Percentiles rank a stretch among this genome's conserved stretches.
Evolutionary conservation across 2,888 invertebrate species (phyloP).

Genomic region (Volucella inflata): DNA sequence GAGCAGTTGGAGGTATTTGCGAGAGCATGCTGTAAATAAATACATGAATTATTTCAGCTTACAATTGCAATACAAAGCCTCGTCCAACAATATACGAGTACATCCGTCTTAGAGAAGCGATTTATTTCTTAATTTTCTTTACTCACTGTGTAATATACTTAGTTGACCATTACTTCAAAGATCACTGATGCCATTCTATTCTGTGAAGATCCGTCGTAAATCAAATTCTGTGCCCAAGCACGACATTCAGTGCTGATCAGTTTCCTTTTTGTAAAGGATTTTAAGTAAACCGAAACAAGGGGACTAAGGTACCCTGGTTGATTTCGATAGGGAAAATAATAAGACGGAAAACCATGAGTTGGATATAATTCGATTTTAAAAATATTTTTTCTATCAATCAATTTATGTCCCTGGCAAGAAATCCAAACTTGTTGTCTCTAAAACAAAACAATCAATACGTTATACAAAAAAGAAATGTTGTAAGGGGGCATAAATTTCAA

Average conservation of each 20-base stretch:
- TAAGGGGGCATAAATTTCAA: too few relatives aligned
- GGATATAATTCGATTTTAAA: constrained; percentile 89
- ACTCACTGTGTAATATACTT: constrained; percentile 33
- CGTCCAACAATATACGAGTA: too few relatives aligned
- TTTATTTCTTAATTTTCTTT: too few relatives aligned
- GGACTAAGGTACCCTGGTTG: constrained; percentile 87
- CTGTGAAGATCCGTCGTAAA: constrained; percentile 86
- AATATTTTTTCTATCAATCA: constrained; percentile 89
- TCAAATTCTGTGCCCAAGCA: constrained; percentile 94
- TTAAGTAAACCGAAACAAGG: constrained; percentile 87
- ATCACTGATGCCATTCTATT: constrained; percentile 88
- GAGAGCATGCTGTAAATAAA: too few relatives aligned
- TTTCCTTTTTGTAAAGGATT: constrained; percentile 84
- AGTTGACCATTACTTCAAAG: constrained; percentile 86
- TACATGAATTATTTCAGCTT: too few relatives aligned
- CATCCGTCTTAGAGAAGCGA: too few relatives aligned
- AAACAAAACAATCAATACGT: constrained; percentile 24
- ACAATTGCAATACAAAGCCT: too few relatives aligned
- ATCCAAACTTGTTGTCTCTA: constrained; percentile 90
- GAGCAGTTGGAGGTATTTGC: too few relatives aligned
- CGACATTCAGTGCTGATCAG: constrained; percentile 92
- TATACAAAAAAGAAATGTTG: too few relatives aligned
- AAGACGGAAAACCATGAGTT: constrained; percentile 87
- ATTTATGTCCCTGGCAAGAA: constrained; percentile 91
- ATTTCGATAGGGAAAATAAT: constrained; percentile 87